Evolutionary conservation across 2,888 invertebrate species (phyloP), one percentile per base, ranked within the genome.

Genomic region (Lasioglossum zephyrum): DNA sequence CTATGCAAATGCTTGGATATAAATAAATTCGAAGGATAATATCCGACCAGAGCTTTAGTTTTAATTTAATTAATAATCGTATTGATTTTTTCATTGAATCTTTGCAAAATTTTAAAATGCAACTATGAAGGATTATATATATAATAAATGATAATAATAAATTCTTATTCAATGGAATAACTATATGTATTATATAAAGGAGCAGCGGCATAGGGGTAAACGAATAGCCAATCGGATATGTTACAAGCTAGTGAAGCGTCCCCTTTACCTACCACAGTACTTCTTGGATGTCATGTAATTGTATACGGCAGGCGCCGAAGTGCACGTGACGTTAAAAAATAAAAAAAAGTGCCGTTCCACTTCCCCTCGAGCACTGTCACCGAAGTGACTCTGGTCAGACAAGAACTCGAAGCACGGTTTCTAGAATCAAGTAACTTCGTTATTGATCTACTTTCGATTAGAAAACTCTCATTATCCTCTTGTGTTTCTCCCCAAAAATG

Each of bases 241-340:
- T 66, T 66, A 66, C 66, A 18, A 36, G 8, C 66, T 66, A 66
- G 66, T 66, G 66, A 66, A 66, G 36, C 36, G 66, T 66, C 36
- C 31, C 66, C 66, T 36, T 66, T 31, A 36, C 18, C 66, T 36
- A 44, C 44, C 66, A 66, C 66, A 18, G 36, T 16, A 31, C 66
- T 66, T 66, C 66, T 66, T 66, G 66, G 36, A 66, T 66, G 36
- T 66, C 66, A 8, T 22, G 66, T 66, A 66, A 66, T 66, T 66
- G 66, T 66, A 66, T 66, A 66, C 22, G 66, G 18, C 66, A 36
- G 36, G 22, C 36, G 36, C 66, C 36, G 66, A 22, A 36, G 66
- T 66, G 36, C 36, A 36, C 36, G 22, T 36, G 66, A 66, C 8
- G 66, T 18, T 66, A 66, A 66, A 36, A 66, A 18, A 66, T 18